Conservation (phyloP, 2,113 vertebrate species). For the Perca fluviatilis region DNA sequence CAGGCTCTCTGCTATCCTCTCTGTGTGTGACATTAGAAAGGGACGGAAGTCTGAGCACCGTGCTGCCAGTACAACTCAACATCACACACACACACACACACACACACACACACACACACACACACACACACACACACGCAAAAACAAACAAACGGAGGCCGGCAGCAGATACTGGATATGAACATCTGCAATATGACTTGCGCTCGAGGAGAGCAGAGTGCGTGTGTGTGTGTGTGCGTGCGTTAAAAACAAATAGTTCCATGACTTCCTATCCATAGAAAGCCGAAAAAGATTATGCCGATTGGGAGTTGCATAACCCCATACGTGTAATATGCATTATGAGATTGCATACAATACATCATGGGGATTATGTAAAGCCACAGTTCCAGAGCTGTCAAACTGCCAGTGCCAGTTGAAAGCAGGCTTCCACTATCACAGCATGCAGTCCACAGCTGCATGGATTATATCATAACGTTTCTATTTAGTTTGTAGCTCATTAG, state of each 20-base stretch:
- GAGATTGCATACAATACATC: constrained; percentile 73
- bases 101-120: constrained; percentile 32
- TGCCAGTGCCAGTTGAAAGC: constrained; percentile 49
- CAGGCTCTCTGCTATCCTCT: constrained; percentile 55
- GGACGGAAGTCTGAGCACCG: constrained; percentile 61
- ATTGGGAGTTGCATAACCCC: constrained; percentile 65
- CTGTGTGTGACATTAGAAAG: constrained; percentile 72
- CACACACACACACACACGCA: constrained; percentile 30
- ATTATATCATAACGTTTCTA: background rate
- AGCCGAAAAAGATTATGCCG: constrained; percentile 52
- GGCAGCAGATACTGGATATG: constrained; percentile 61
- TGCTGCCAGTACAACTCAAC: constrained; percentile 70
- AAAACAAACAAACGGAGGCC: constrained; percentile 58
- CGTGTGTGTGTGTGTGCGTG: background rate
- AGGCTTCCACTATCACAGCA: constrained; percentile 11
- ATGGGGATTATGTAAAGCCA: constrained; percentile 61
- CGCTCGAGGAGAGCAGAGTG: constrained; percentile 29
- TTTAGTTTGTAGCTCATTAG: constrained; percentile 13
- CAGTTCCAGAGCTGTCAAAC: background rate
- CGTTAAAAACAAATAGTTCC: constrained; percentile 33
- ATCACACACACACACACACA: constrained; percentile 42
- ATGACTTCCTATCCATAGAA: constrained; percentile 41
- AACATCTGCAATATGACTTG: constrained; percentile 73
- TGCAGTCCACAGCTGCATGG: constrained; percentile 14
- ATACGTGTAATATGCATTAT: constrained; percentile 59